Base-by-base conservation (phyloP, 1,140 invertebrate species). In the Pygmarrhopalites habei region DNA sequence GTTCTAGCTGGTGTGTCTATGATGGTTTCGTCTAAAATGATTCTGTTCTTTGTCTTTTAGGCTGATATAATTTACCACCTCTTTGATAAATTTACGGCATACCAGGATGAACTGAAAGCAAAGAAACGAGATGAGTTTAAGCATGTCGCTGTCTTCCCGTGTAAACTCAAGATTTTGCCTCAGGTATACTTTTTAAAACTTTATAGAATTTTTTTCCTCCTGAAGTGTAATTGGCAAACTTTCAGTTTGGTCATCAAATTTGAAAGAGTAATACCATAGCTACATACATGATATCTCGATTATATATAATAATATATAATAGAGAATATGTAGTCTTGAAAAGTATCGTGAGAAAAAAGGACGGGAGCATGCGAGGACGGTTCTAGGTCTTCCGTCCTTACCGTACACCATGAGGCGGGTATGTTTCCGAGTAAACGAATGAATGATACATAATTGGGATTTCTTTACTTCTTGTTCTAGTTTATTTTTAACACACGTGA, bases 1-100 rank as follows among this genome's bases (percentile, higher is more conserved):
- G n/a, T n/a, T n/a, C n/a, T n/a, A n/a, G n/a, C n/a, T n/a, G n/a
- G n/a, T n/a, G n/a, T n/a, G n/a, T n/a, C n/a, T n/a, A n/a, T n/a
- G n/a, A n/a, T n/a, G n/a, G n/a, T n/a, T n/a, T n/a, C n/a, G n/a
- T n/a, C n/a, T n/a, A n/a, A n/a, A n/a, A n/a, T n/a, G n/a, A n/a
- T n/a, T n/a, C n/a, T n/a, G n/a, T n/a, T n/a, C n/a, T n/a, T n/a
- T n/a, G n/a, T n/a, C n/a, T 32, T 57, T 39, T 89, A 95, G 62
- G 97, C 97, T 2, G 95, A 99, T 77, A 99, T 99, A 75, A 99
- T 99, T 73, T 99, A 99, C 79, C 97, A 99, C 81, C 79, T 99
- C 63, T 98, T 98, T 79, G 96, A 99, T 77, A 89, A 90, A 75
- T 99, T 99, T 79, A 95, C 86, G 65, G 87, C 88, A 19, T 98